A percentile compares a stretch with the other conserved stretches of the same genome.
These are phyloP conservation scores for Fulmarus glacialis DNA, from an alignment of 2,113 vertebrate species.

Conservation along the genomic window DNA sequence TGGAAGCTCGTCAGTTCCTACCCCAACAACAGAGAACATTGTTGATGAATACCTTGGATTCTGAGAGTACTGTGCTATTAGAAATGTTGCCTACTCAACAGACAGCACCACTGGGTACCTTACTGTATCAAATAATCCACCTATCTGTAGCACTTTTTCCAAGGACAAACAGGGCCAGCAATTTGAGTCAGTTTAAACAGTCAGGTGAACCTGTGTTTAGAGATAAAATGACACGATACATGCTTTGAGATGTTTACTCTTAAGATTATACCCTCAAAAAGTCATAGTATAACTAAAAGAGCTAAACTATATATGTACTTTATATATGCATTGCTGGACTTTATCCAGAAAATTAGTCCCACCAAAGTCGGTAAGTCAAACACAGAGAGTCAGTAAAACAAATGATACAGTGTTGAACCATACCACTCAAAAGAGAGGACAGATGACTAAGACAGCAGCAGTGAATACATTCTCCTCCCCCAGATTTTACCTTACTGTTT, in stretches of 20 bases:
- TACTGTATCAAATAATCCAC: not conserved
- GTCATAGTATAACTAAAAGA: not conserved
- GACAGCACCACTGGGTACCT: not conserved
- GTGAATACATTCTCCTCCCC: not conserved
- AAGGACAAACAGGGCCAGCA: not conserved
- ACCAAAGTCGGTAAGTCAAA: not conserved
- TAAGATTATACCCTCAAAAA: not conserved
- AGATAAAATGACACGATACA: not conserved
- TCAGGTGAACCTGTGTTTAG: not conserved
- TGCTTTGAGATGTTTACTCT: not conserved
- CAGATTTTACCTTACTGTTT: not conserved
- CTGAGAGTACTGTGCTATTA: not conserved
- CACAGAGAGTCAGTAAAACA: not conserved
- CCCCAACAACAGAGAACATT: not conserved
- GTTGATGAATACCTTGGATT: not conserved
- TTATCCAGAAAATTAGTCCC: not conserved
- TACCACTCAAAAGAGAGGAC: not conserved
- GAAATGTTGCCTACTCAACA: not conserved
- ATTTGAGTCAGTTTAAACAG: not conserved
- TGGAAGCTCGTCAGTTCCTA: not conserved
- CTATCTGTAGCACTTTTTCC: not conserved
- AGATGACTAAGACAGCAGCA: not conserved
- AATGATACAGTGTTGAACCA: not conserved
- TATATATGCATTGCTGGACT: not conserved
- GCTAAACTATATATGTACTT: not conserved